A percentile compares a stretch with the other conserved stretches of the same genome.
These are phyloP conservation scores for Drosophila nigrodunni DNA, from an alignment of 1,140 invertebrate genomes.

Conservation along the genomic window DNA sequence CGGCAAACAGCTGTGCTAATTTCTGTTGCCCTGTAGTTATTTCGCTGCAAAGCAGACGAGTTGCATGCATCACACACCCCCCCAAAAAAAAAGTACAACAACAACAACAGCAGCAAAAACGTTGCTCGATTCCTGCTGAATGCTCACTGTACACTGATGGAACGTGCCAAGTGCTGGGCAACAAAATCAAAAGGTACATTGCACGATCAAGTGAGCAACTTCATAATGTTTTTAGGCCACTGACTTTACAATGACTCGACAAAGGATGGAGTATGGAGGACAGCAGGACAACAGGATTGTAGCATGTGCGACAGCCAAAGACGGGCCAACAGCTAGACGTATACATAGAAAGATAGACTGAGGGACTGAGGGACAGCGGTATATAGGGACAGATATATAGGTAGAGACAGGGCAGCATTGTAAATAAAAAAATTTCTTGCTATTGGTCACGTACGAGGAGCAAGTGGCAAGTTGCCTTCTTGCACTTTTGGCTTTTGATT, in stretches of 20 bases:
- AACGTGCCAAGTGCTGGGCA: slow-evolving; percentile 77
- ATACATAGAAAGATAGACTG: slow-evolving; percentile 2
- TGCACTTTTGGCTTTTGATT: slow-evolving; percentile 66
- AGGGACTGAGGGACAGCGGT: neutral
- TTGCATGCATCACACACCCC: slow-evolving; percentile 5
- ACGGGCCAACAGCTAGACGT: slow-evolving; percentile 8
- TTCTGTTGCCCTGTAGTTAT: slow-evolving; percentile 18
- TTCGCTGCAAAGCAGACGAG: neutral
- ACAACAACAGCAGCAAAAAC: neutral
- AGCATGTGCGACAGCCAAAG: slow-evolving; percentile 28
- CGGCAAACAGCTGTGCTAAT: slow-evolving; percentile 43
- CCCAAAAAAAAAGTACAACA: neutral
- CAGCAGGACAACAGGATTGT: slow-evolving; percentile 8
- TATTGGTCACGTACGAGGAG: slow-evolving; percentile 74
- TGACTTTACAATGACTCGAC: slow-evolving; percentile 74
- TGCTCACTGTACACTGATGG: slow-evolving; percentile 5
- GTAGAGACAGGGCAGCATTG: slow-evolving; percentile 21
- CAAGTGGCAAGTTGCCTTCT: slow-evolving; percentile 64
- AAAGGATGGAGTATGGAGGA: slow-evolving; percentile 8
- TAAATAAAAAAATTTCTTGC: slow-evolving; percentile 68
- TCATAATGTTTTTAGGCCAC: slow-evolving; percentile 79
- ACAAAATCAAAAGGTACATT: slow-evolving; percentile 75
- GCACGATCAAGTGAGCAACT: slow-evolving; percentile 84
- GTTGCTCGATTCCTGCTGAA: neutral
- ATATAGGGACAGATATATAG: neutral